Evolutionary conservation across 1,140 invertebrate genomes (phyloP), one percentile per base, ranked within the genome.

Genomic region (Venturia canescens): DNA sequence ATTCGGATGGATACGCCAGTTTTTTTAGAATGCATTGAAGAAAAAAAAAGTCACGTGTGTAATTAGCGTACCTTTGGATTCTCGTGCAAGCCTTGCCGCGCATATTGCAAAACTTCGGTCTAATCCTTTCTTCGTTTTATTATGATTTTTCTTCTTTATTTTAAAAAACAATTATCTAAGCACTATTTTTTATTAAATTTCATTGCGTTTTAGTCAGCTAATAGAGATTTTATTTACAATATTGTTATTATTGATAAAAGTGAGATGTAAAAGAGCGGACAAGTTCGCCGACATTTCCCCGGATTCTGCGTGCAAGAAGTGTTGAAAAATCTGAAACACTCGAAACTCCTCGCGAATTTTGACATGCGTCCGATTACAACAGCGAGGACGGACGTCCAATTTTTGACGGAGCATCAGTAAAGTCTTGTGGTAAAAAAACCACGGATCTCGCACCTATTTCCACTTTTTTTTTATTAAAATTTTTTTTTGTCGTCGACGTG

Each of bases 171-270:
- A 9, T 44, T 44, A 13, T 44, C 13, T 44, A 44, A 44, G 38
- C 38, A 48, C 79, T 81, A 83, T 87, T 50, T 84, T 78, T 83
- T 67, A 53, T 75, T 81, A 15, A 70, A 70, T 82, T 84, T 82
- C 83, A 84, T 72, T 84, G 82, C 67, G 69, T 79, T 81, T 80
- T 84, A 80, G 86, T 90, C 88, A 90, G 84, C 87, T 90, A 80
- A 85, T 79, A 60, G 83, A 76, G 80, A 80, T 75, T 89, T 89
- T 89, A 87, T 90, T 90, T 89, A 90, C 87, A n/a, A 69, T 79
- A 83, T 83, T 83, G 18, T 71, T 80, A 84, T 83, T 84, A 85
- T 85, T 77, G 78, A 78, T 13, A 26, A 63, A 26, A 26, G 5
- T 13, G 60, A 26, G 11, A 15, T 26, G n/a, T 26, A 26, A 63